Evolutionary conservation across 2,797 vertebrate genomes (phyloP).

Genomic region (Enteromius fasciolatus): DNA sequence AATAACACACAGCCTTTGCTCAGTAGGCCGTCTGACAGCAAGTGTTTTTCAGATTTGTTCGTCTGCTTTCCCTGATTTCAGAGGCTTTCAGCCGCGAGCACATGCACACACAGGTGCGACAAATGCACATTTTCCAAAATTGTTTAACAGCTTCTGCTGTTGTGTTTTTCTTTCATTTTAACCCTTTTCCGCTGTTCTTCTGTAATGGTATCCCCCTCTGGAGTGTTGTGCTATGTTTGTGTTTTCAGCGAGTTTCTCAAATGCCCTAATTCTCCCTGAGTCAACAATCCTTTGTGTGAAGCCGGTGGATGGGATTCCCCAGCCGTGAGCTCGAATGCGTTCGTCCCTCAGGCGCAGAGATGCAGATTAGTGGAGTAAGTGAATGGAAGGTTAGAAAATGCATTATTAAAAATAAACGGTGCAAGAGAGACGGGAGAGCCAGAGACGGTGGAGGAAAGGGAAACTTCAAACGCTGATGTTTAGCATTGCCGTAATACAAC

Average conservation of each 20-base stretch:
- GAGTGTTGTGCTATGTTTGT: conserved; percentile 62
- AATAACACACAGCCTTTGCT: background rate
- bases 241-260: conserved; percentile 55
- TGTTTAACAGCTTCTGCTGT: conserved; percentile 43
- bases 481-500: conserved; percentile 65
- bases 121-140: background rate
- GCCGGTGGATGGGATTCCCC: conserved; percentile 54
- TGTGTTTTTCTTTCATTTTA: conserved; percentile 53
- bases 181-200: conserved; percentile 53
- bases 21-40: background rate
- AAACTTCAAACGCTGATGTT: conserved; percentile 63
- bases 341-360: conserved; percentile 61
- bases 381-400: conserved; percentile 57
- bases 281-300: conserved; percentile 60
- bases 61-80: background rate
- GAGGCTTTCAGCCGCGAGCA: background rate
- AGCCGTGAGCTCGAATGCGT: conserved; percentile 62
- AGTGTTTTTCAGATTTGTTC: background rate
- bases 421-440: conserved; percentile 30
- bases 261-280: conserved; percentile 62
- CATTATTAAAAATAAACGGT: conserved; percentile 67
- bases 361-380: conserved; percentile 64
- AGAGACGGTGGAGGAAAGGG: conserved; percentile 43
- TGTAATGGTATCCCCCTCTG: conserved; percentile 60
- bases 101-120: background rate